Evolutionary conservation across 2,113 vertebrate species (phyloP).

Genomic region (Macrotus californicus): DNA sequence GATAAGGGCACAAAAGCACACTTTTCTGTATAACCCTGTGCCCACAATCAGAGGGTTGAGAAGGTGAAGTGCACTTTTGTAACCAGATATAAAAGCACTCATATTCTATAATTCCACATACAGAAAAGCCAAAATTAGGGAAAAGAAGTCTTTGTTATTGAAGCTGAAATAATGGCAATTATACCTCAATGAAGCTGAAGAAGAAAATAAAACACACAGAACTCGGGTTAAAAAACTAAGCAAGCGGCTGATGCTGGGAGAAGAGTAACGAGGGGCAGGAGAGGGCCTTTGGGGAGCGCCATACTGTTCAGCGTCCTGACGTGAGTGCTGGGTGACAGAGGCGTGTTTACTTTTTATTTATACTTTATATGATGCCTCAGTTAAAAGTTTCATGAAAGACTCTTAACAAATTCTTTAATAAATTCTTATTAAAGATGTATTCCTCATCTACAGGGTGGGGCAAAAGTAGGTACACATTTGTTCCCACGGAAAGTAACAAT

Average conservation of each 20-base stretch:
- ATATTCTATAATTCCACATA: neutral
- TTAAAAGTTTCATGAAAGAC: neutral
- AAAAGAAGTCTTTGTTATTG: neutral
- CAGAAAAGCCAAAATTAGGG: neutral
- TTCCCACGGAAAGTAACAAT: neutral
- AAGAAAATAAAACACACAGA: neutral
- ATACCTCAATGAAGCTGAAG: neutral
- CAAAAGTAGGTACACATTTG: neutral
- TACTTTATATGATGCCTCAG: neutral
- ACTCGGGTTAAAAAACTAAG: neutral
- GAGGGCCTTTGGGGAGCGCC: neutral
- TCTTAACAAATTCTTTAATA: neutral
- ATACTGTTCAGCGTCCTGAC: neutral
- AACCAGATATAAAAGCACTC: neutral
- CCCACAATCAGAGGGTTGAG: neutral
- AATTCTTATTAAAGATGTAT: neutral
- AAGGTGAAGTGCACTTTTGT: neutral
- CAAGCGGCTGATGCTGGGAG: neutral
- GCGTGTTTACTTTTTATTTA: neutral
- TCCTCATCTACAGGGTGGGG: no score
- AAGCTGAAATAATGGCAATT: neutral
- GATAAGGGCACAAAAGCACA: neutral
- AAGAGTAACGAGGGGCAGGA: neutral
- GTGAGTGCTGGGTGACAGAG: neutral
- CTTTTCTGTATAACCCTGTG: neutral